phyloP scores from a whole-genome alignment of 2,888 invertebrate species.

The Ophion ellenae region DNA sequence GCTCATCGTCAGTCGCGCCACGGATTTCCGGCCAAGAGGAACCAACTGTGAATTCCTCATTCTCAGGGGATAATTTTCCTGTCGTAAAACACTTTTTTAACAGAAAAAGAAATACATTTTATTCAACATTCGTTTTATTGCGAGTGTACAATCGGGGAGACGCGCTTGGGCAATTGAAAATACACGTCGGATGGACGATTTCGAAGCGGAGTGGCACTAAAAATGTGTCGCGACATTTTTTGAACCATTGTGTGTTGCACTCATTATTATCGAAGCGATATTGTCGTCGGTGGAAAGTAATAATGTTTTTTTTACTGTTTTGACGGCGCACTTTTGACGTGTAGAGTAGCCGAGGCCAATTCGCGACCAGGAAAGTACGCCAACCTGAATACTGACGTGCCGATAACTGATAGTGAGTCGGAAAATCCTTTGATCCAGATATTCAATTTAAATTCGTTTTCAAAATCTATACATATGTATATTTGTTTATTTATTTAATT shows the following conservation, averaged over 20 bases:
- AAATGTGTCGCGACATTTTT: too few relatives aligned
- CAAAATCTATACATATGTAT: too few relatives aligned
- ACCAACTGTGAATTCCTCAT: background rate
- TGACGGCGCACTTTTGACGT: conserved; percentile 47
- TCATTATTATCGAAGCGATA: background rate
- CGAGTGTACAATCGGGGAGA: too few relatives aligned
- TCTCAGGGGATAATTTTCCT: background rate
- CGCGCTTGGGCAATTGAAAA: too few relatives aligned
- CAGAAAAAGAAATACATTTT: too few relatives aligned
- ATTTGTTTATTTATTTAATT: too few relatives aligned
- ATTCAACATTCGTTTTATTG: too few relatives aligned
- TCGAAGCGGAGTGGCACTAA: too few relatives aligned
- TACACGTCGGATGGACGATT: too few relatives aligned
- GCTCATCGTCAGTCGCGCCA: background rate
- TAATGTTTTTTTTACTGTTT: background rate
- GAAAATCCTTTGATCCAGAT: conserved; percentile 2
- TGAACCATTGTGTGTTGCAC: too few relatives aligned
- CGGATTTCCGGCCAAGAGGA: background rate
- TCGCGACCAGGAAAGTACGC: conserved; percentile 66
- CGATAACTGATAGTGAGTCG: conserved; percentile 71
- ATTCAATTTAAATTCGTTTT: background rate
- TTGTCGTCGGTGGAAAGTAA: background rate
- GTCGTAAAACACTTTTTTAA: too few relatives aligned
- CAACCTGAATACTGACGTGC: conserved; percentile 62
- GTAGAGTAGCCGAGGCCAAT: conserved; percentile 69